A percentile compares a stretch with the other conserved stretches of the same genome.
phyloP scores from a whole-genome alignment of 2,888 invertebrate species.

The Argyresthia albistria region DNA sequence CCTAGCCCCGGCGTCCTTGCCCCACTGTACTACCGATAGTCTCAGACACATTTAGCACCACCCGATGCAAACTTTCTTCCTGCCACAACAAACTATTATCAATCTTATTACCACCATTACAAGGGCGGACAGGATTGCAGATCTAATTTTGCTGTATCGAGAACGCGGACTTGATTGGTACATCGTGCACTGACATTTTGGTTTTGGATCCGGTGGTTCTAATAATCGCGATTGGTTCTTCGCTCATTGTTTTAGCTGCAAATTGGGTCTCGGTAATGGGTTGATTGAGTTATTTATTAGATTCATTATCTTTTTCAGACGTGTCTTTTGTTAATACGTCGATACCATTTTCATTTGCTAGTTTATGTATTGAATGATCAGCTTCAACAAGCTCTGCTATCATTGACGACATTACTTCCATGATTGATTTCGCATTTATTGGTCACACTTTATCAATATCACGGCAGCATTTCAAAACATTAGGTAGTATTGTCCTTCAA shows the following conservation, averaged over 20 bases:
- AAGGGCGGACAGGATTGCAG: slow-evolving; percentile 18
- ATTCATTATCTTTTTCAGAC: too few relatives aligned
- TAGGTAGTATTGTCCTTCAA: too few relatives aligned
- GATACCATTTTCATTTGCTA: too few relatives aligned
- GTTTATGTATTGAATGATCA: too few relatives aligned
- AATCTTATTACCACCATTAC: slow-evolving; percentile 27
- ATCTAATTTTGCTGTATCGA: slow-evolving; percentile 18
- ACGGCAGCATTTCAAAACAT: too few relatives aligned
- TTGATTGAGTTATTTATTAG: too few relatives aligned
- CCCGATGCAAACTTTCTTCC: slow-evolving; percentile 45
- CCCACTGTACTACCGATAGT: slow-evolving; percentile 60
- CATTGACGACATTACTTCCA: too few relatives aligned
- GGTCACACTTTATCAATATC: too few relatives aligned
- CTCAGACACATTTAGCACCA: slow-evolving; percentile 54
- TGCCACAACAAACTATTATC: slow-evolving; percentile 33
- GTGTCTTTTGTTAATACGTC: too few relatives aligned
- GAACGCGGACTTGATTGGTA: slow-evolving; percentile 45
- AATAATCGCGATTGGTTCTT: slow-evolving; percentile 6
- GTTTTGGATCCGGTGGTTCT: slow-evolving; percentile 20
- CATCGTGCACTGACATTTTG: slow-evolving; percentile 51
- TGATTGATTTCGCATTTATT: too few relatives aligned
- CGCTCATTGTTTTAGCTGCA: too few relatives aligned
- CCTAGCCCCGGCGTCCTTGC: slow-evolving; percentile 64
- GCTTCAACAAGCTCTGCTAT: too few relatives aligned
- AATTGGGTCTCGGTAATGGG: slow-evolving; percentile 1